Conservation (phyloP, 2,797 vertebrate species). For the Sardinella longiceps region DNA sequence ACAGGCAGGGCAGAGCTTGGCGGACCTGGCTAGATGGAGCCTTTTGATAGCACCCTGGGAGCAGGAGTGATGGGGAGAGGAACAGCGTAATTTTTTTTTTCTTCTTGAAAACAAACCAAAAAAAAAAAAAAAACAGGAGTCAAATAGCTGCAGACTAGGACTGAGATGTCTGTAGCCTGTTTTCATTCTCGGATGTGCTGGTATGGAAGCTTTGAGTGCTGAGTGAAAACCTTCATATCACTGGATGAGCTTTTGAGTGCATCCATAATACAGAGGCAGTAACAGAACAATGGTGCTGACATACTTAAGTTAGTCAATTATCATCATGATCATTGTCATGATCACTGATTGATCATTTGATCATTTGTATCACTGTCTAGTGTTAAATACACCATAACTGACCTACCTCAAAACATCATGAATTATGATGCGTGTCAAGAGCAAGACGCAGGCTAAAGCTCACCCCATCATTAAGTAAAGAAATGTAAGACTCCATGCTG, state of each 20-base stretch:
- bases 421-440: not conserved
- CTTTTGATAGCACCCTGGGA: not conserved
- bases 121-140: not conserved
- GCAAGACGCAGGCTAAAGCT: not conserved
- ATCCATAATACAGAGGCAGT: not conserved
- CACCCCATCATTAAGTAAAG: not conserved
- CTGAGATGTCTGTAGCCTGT: not conserved
- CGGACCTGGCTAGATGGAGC: not conserved
- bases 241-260: not conserved
- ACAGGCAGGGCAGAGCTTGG: not conserved
- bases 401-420: not conserved
- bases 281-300: not conserved
- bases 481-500: not conserved
- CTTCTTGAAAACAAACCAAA: too few relatives aligned
- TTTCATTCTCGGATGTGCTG: not conserved
- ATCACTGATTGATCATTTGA: too few relatives aligned
- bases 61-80: not conserved
- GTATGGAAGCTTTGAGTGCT: not conserved
- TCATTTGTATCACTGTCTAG: not conserved
- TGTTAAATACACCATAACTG: not conserved
- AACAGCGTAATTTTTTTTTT: not conserved
- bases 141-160: not conserved
- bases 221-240: not conserved
- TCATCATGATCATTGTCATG: too few relatives aligned
- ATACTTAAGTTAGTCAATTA: not conserved